These are phyloP conservation scores for Struthidea cinerea DNA, from an alignment of 2,113 vertebrate genomes.

Conservation along the genomic window DNA sequence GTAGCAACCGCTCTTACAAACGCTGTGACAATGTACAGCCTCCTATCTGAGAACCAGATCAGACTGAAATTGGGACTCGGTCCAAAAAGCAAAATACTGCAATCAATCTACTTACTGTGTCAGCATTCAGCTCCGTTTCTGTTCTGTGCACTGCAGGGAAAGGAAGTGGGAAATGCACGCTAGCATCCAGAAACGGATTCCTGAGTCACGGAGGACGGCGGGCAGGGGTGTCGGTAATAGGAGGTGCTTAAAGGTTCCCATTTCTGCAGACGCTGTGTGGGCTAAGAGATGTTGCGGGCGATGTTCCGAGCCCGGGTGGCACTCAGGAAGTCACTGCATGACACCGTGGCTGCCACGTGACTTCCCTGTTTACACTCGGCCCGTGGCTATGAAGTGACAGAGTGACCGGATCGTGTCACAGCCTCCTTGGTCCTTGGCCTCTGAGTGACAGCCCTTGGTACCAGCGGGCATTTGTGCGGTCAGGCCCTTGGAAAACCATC, in stretches of 20 bases:
- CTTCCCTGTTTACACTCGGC: not conserved
- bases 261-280: not conserved
- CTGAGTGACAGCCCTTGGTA: not conserved
- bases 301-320: not conserved
- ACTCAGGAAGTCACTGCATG: not conserved
- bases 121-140: not conserved
- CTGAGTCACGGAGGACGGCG: not conserved
- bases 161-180: not conserved
- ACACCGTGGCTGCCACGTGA: not conserved
- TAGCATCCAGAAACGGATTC: not conserved
- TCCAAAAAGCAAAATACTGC: slow-evolving; percentile 41
- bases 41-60: slow-evolving; percentile 43
- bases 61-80: not conserved
- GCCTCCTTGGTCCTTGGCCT: not conserved
- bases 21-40: not conserved
- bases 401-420: not conserved
- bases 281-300: not conserved
- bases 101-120: slow-evolving; percentile 46
- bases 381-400: not conserved
- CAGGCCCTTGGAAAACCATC: not conserved
- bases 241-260: not conserved
- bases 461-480: fast-evolving
- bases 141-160: not conserved
- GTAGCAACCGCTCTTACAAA: slow-evolving; percentile 26
- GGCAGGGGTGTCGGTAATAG: not conserved